A percentile compares a stretch with the other conserved stretches of the same genome.
These are phyloP conservation scores for Puma concolor DNA, from an alignment of 2,113 vertebrate species.

Conservation along the genomic window DNA sequence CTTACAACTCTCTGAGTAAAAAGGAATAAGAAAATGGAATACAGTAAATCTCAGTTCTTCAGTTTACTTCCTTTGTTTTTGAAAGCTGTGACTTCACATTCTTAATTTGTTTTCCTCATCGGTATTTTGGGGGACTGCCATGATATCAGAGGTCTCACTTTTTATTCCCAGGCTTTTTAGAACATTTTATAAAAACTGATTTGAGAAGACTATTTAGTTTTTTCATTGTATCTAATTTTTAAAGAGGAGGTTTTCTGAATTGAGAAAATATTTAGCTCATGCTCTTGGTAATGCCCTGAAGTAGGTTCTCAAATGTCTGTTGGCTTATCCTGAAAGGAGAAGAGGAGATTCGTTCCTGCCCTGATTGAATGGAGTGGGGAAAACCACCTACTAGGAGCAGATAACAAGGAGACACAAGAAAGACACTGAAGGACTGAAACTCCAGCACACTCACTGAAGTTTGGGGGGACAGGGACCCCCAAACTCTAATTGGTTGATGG, in stretches of 20 bases:
- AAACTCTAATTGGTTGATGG: neutral
- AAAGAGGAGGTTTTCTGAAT: neutral
- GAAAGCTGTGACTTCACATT: neutral
- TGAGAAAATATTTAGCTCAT: neutral
- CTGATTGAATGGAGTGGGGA: neutral
- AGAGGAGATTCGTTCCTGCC: neutral
- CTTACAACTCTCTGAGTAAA: neutral
- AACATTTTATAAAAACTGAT: neutral
- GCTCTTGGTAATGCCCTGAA: neutral
- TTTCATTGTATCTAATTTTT: neutral
- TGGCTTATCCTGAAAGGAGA: neutral
- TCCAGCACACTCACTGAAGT: neutral
- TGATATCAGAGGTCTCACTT: neutral
- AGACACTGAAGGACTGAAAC: neutral
- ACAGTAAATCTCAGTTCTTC: neutral
- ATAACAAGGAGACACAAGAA: neutral
- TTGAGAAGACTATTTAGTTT: neutral
- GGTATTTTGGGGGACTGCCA: neutral
- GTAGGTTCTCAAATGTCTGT: neutral
- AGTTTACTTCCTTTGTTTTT: neutral
- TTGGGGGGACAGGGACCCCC: neutral
- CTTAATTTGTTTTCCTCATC: conserved; percentile 1
- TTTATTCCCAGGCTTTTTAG: neutral
- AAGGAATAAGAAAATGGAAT: neutral
- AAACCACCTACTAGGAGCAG: neutral